Evolutionary conservation across 1,140 invertebrate genomes (phyloP).

Genomic region (Diachasmimorpha longicaudata): DNA sequence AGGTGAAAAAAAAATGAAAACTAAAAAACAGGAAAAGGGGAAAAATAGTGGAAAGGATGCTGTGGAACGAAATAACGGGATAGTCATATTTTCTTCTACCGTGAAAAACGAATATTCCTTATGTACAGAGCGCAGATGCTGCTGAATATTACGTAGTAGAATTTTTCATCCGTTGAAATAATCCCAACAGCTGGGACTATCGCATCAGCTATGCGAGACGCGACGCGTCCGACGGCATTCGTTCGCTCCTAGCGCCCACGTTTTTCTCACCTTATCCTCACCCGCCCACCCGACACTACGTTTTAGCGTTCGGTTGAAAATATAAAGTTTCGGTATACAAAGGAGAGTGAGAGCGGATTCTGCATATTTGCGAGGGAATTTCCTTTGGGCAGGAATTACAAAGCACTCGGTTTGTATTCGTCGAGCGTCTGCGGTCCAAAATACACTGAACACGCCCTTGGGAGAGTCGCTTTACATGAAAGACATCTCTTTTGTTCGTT

Average conservation of each 20-base stretch:
- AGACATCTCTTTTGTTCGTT: too few species aligned
- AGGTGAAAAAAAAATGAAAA: background rate
- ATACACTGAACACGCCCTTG: too few species aligned
- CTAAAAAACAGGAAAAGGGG: background rate
- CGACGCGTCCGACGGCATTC: constrained; percentile 24
- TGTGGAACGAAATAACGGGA: background rate
- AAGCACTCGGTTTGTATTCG: too few species aligned
- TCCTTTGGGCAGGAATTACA: too few species aligned
- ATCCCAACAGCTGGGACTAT: constrained; percentile 49
- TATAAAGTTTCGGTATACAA: too few species aligned
- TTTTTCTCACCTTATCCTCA: constrained; percentile 5
- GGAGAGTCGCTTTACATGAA: too few species aligned
- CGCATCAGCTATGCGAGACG: constrained; percentile 38
- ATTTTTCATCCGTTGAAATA: constrained; percentile 43
- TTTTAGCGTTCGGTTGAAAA: too few species aligned
- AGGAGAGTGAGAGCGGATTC: too few species aligned
- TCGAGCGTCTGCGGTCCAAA: too few species aligned
- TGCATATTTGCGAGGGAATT: too few species aligned
- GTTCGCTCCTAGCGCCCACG: constrained; percentile 1
- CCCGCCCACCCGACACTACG: background rate
- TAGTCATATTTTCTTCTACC: constrained; percentile 6
- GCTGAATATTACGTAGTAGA: constrained; percentile 27
- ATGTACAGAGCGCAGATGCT: background rate
- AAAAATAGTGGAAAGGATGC: background rate
- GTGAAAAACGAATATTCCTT: background rate